Evolutionary conservation across 2,888 invertebrate species (phyloP), one percentile per base, ranked within the genome.

Genomic region (Drosophila ezoana): DNA sequence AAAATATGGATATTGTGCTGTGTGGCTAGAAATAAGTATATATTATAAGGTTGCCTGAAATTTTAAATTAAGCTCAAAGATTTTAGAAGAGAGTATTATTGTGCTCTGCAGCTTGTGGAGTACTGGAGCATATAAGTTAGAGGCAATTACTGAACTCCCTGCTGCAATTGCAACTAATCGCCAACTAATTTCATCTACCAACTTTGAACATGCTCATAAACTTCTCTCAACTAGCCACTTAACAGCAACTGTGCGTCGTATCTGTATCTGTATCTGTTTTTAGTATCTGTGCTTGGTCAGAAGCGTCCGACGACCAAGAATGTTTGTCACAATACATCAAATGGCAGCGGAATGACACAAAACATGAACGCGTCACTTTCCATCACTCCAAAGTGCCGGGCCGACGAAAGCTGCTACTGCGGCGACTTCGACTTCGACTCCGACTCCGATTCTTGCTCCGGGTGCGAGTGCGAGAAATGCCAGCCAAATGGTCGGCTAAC

Each of bases 351-450:
- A 90, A 90, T 90, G 90, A 90, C 90, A 90, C 90, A 90, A 90
- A 90, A 90, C 91, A 90, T 90, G 90, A 88, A 90, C 90, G 90
- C 88, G 90, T 90, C 90, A 91, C 90, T 90, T 90, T 90, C 89
- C 90, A 90, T 90, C 90, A 90, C 90, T 90, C 91, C 89, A 89
- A 89, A 87, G 89, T 89, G 90, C 81, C 88, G 89, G 64, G 44
- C 76, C 84, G 84, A 83, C 78, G 78, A 72, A 70, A 74, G 73
- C 66, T 57, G 43, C 69, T 61, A 65, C 63, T 56, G 53, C n/a
- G 48, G 69, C 44, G 40, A 61, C 35, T 33, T 20, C 32, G 56
- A 37, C 48, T 56, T 6, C 37, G 14, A 14, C 16, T 37, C 11
- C 13, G 32, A 5, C 40, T 37, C 16, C 52, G n/a, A 23, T 35